phyloP scores from a whole-genome alignment of 2,797 vertebrate species.

The Carduelis carduelis region DNA sequence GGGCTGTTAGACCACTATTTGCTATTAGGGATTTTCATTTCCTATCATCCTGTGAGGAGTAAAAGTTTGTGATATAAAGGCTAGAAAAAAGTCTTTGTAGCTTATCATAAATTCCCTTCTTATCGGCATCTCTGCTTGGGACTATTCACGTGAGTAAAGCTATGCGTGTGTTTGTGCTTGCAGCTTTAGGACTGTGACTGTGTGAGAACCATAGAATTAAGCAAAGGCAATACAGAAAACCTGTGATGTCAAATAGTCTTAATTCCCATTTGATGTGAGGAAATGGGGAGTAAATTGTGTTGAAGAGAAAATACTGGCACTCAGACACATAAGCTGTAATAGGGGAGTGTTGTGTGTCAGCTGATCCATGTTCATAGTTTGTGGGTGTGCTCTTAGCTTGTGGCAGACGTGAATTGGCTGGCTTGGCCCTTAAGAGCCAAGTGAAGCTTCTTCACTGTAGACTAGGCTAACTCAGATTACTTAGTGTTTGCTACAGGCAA shows the following conservation, averaged over 20 bases:
- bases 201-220: neutral
- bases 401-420: conserved; percentile 34
- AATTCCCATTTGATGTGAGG: neutral
- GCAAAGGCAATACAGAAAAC: neutral
- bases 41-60: neutral
- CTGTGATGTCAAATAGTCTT: neutral
- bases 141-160: conserved; percentile 56
- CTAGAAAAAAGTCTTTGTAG: conserved; percentile 13
- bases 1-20: neutral
- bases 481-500: neutral
- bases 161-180: conserved; percentile 41
- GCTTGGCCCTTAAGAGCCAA: neutral
- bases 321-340: neutral
- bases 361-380: neutral
- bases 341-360: neutral
- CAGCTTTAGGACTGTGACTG: conserved; percentile 43
- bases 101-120: conserved; percentile 63
- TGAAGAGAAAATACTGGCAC: neutral
- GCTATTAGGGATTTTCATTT: neutral
- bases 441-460: neutral
- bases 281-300: neutral
- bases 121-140: conserved; percentile 55
- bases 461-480: neutral
- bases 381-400: conserved; percentile 1
- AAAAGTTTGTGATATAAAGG: neutral